A percentile compares a stretch with the other conserved stretches of the same genome.
Evolutionary conservation across 2,888 invertebrate species (phyloP).

Genomic region (Frankliniella intonsa): DNA sequence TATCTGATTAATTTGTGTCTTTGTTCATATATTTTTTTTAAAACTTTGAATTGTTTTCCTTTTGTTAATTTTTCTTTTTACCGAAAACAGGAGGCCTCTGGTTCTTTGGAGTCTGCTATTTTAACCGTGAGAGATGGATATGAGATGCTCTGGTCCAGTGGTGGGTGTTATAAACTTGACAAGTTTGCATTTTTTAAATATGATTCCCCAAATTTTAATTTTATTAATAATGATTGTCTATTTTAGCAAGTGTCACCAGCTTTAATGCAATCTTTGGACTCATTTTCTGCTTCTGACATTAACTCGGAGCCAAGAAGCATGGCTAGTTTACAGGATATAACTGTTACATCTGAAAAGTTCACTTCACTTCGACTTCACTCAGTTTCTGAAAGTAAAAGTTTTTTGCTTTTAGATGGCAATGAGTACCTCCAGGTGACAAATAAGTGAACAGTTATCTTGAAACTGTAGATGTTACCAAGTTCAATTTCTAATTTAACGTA

Average conservation of each 20-base stretch:
- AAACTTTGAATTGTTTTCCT: background rate
- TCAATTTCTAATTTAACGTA: constrained; percentile 30
- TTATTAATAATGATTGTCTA: background rate
- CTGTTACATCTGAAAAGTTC: constrained; percentile 39
- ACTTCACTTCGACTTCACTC: constrained; percentile 40
- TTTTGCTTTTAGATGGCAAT: constrained; percentile 58
- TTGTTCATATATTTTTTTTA: background rate
- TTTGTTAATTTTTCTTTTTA: background rate
- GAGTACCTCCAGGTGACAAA: constrained; percentile 54
- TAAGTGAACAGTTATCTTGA: background rate
- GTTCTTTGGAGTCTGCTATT: too few species aligned
- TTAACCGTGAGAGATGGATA: too few species aligned
- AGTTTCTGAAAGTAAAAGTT: constrained; percentile 45
- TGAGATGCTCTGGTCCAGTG: too few species aligned
- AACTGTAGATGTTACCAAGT: background rate
- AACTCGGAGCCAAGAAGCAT: constrained; percentile 29
- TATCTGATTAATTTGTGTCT: background rate
- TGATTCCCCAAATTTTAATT: background rate
- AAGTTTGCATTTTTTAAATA: background rate
- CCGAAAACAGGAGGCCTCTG: background rate
- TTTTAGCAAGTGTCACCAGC: background rate
- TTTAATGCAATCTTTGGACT: background rate
- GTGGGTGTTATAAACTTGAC: too few species aligned
- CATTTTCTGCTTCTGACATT: background rate
- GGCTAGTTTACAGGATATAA: constrained; percentile 40